These are phyloP conservation scores for Minunthozetes semirufus DNA, from an alignment of 2,888 invertebrate genomes.

Conservation along the genomic window DNA sequence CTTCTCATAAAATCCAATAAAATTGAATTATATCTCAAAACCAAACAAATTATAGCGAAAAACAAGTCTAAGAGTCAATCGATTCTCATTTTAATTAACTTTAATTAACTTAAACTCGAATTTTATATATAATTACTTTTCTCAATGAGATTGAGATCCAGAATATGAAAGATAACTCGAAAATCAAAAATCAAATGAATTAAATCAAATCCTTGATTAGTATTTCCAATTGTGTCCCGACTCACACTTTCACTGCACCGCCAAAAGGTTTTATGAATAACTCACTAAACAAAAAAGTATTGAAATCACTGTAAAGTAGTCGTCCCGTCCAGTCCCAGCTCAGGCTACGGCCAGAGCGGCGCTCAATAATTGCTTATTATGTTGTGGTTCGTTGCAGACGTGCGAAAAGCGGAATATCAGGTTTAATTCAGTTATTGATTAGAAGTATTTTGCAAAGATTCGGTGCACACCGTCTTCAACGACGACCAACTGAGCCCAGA, in stretches of 20 bases:
- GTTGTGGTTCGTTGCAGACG: constrained; percentile 21
- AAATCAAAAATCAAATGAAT: too few species aligned
- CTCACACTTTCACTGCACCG: too few species aligned
- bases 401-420: constrained; percentile 31
- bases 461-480: constrained; percentile 20
- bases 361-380: constrained; percentile 22
- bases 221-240: too few species aligned
- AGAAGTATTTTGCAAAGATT: constrained; percentile 28
- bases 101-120: too few species aligned
- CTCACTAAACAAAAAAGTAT: too few species aligned
- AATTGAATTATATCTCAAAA: not conserved
- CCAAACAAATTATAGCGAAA: not conserved
- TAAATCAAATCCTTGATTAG: too few species aligned
- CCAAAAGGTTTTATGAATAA: too few species aligned
- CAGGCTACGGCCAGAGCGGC: not conserved
- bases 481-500: constrained; percentile 26
- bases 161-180: too few species aligned
- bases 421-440: constrained; percentile 30
- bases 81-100: too few species aligned
- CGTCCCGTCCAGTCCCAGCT: not conserved
- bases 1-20: not conserved
- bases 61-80: not conserved
- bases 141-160: too few species aligned
- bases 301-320: too few species aligned
- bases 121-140: too few species aligned